phyloP scores from a whole-genome alignment of 2,113 vertebrate genomes.

The Prochilodus magdalenae region DNA sequence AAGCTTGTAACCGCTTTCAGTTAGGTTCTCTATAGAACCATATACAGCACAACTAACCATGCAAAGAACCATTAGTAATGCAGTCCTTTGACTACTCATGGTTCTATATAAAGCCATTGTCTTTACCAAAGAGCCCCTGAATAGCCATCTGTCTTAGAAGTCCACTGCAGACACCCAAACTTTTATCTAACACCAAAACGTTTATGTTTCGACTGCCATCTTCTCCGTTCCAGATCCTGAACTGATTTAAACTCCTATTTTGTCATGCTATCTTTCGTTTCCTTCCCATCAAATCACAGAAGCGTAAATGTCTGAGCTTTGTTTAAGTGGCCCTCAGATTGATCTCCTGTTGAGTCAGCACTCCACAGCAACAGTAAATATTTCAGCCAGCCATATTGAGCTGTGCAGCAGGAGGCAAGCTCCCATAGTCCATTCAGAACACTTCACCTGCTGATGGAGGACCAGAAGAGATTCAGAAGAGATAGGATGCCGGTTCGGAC shows the following conservation, averaged over 20 bases:
- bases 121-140: too few relatives aligned
- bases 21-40: too few relatives aligned
- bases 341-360: conserved; percentile 40
- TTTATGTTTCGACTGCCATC: not conserved
- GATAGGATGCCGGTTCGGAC: not conserved
- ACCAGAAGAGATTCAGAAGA: not conserved
- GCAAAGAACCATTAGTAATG: too few relatives aligned
- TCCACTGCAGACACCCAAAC: not conserved
- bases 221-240: not conserved
- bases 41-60: too few relatives aligned
- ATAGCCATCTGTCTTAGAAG: too few relatives aligned
- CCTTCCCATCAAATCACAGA: conserved; percentile 25
- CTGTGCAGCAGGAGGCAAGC: not conserved
- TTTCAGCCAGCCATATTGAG: conserved; percentile 29
- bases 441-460: conserved; percentile 14
- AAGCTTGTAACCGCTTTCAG: too few relatives aligned
- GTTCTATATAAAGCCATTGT: too few relatives aligned
- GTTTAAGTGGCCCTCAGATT: conserved; percentile 21
- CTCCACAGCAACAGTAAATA: conserved; percentile 41
- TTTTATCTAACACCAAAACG: too few relatives aligned
- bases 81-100: too few relatives aligned
- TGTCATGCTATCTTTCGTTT: not conserved
- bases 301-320: conserved; percentile 29
- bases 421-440: not conserved
- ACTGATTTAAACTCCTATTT: not conserved